These are phyloP conservation scores for Chiroxiphia lanceolata DNA, from an alignment of 2,797 vertebrate species.

Conservation along the genomic window DNA sequence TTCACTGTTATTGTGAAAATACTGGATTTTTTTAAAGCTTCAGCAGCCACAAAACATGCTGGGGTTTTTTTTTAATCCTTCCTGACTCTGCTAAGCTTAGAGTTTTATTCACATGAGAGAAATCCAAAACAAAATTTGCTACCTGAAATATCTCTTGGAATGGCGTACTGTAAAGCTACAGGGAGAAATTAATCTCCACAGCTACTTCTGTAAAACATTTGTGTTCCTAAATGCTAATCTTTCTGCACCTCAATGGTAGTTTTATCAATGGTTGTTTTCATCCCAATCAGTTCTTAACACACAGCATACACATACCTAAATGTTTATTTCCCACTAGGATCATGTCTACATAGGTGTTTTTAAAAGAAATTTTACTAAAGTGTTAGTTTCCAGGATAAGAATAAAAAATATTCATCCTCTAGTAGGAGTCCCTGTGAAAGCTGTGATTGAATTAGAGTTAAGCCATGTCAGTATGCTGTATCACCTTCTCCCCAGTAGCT, in stretches of 20 bases:
- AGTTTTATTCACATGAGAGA: background rate
- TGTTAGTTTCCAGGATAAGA: background rate
- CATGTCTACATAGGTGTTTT: background rate
- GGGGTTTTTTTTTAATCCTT: accelerated
- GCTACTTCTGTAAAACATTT: background rate
- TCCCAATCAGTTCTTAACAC: background rate
- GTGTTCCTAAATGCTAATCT: background rate
- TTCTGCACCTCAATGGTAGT: background rate
- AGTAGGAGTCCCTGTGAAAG: background rate
- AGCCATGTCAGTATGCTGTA: accelerated
- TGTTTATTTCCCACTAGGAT: background rate
- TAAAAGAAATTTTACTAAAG: background rate
- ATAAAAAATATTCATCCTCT: background rate
- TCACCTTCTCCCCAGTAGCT: background rate
- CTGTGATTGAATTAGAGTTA: background rate
- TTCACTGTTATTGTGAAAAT: background rate
- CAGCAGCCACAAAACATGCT: background rate
- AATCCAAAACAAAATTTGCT: background rate
- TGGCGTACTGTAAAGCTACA: background rate
- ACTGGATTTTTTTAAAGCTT: background rate
- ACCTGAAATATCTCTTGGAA: background rate
- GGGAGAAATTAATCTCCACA: background rate
- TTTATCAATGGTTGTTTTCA: background rate
- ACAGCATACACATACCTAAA: background rate
- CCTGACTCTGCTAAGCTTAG: background rate